These are phyloP conservation scores for Eilema sororculum DNA, from an alignment of 2,888 invertebrate species.

Conservation along the genomic window DNA sequence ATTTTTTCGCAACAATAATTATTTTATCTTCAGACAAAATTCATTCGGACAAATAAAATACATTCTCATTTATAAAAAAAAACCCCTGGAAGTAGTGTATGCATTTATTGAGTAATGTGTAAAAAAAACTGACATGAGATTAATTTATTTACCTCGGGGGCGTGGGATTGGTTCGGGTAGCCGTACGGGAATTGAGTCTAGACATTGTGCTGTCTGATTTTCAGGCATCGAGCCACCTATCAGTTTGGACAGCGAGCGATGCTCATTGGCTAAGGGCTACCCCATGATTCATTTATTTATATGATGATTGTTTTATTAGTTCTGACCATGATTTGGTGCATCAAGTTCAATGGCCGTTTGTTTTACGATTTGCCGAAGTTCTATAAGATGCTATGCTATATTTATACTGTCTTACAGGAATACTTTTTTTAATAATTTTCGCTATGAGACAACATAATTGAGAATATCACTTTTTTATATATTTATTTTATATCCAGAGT, in stretches of 20 bases:
- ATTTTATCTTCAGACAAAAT: too few species aligned
- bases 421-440: too few species aligned
- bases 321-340: background rate
- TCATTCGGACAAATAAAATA: background rate
- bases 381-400: background rate
- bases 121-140: slow-evolving; percentile 65
- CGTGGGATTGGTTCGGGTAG: slow-evolving; percentile 56
- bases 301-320: slow-evolving; percentile 2
- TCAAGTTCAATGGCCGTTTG: background rate
- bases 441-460: too few species aligned
- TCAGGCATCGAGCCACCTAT: slow-evolving; percentile 44
- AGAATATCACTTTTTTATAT: too few species aligned
- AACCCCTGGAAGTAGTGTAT: background rate
- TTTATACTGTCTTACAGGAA: background rate
- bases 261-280: slow-evolving; percentile 11
- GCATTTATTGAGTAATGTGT: slow-evolving; percentile 37
- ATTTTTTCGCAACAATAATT: too few species aligned
- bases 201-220: slow-evolving; percentile 66
- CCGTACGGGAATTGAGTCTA: slow-evolving; percentile 69
- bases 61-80: background rate
- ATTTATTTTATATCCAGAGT: background rate
- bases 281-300: background rate
- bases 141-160: slow-evolving; percentile 72
- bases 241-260: slow-evolving; percentile 25
- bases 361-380: background rate